Conservation (phyloP, 2,888 invertebrate genomes). For the Aethes cnicana region DNA sequence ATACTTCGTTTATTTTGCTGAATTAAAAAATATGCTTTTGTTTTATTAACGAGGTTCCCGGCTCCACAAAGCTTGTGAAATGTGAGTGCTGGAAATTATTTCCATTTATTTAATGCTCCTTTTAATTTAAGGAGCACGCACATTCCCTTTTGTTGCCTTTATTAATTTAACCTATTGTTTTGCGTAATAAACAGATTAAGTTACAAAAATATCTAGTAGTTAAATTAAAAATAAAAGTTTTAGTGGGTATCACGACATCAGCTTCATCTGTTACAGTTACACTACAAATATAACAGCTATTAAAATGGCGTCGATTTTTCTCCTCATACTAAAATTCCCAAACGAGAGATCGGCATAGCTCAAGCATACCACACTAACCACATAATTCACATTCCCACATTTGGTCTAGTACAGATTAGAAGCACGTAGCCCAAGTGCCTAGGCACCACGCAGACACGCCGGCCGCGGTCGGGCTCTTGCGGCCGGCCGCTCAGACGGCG, state of each 20-base stretch:
- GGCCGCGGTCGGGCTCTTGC: slow-evolving; percentile 36
- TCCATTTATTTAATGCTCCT: neutral
- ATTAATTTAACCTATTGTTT: neutral
- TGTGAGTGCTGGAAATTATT: neutral
- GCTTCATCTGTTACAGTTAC: too few relatives aligned
- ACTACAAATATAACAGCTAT: too few relatives aligned
- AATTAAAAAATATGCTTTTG: slow-evolving; percentile 8
- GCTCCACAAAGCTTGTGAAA: slow-evolving; percentile 10
- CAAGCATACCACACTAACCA: slow-evolving; percentile 12
- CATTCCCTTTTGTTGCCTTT: neutral
- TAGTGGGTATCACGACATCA: too few relatives aligned
- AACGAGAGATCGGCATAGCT: slow-evolving; percentile 9
- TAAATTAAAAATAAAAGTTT: too few relatives aligned
- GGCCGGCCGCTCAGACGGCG: slow-evolving; percentile 31
- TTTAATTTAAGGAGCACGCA: neutral
- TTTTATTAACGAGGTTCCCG: slow-evolving; percentile 6
- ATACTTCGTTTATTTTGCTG: neutral
- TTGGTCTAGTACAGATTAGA: slow-evolving; percentile 11
- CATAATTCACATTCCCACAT: neutral
- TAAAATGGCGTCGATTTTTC: too few relatives aligned
- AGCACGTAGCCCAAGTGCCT: neutral
- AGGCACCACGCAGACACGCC: slow-evolving; percentile 11
- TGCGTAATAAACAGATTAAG: neutral
- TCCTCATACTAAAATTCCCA: too few relatives aligned
- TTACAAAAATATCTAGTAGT: too few relatives aligned